Evolutionary conservation across 2,113 vertebrate genomes (phyloP).

Genomic region (Thunnus thynnus): DNA sequence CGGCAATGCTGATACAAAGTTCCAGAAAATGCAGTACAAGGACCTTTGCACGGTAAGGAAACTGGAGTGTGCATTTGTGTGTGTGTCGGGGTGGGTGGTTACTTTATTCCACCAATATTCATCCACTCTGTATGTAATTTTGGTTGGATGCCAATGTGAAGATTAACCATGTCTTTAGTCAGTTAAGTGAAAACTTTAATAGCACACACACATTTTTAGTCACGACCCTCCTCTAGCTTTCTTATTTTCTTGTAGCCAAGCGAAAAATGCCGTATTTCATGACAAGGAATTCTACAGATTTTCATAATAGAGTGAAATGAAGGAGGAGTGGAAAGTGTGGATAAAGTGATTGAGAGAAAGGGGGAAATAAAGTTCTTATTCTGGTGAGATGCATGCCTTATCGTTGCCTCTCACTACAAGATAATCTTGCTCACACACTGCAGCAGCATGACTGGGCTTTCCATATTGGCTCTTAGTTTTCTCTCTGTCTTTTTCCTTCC

Average conservation of each 20-base stretch:
- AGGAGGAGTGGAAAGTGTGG: conserved; percentile 1
- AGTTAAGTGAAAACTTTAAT: conserved; percentile 8
- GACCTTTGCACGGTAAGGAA: conserved; percentile 94
- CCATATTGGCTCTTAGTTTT: not conserved
- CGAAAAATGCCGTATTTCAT: conserved; percentile 41
- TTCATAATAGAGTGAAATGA: conserved; percentile 45
- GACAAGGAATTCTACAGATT: conserved; percentile 38
- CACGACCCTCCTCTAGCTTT: not conserved
- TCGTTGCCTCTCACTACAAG: conserved; percentile 29
- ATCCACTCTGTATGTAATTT: not conserved
- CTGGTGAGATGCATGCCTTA: conserved; percentile 21
- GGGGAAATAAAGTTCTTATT: not conserved
- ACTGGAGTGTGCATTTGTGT: not conserved
- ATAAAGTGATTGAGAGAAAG: conserved; percentile 38
- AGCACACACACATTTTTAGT: not conserved
- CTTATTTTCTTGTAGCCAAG: conserved; percentile 30
- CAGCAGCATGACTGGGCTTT: conserved; percentile 11
- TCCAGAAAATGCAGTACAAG: conserved; percentile 99
- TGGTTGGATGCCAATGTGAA: not conserved
- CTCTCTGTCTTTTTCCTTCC: not conserved
- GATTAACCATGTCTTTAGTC: not conserved
- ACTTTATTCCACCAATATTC: not conserved
- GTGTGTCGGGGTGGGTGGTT: not conserved
- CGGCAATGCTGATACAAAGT: conserved; percentile 97
- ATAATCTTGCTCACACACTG: conserved; percentile 61